A percentile compares a stretch with the other conserved stretches of the same genome.
phyloP scores from a whole-genome alignment of 2,888 invertebrate genomes.

The Synanthedon formicaeformis region DNA sequence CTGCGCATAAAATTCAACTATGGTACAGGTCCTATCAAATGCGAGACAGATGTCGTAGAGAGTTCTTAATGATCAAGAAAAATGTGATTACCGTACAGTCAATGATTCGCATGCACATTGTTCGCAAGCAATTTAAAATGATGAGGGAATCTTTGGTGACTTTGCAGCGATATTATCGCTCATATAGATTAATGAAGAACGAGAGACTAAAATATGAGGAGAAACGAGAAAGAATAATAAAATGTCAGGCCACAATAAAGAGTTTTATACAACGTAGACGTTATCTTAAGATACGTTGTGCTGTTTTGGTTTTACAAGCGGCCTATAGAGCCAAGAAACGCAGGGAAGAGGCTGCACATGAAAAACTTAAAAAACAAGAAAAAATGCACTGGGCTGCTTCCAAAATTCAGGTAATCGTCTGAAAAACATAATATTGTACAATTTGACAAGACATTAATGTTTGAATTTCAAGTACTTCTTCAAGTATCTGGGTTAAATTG shows the following conservation, averaged over 20 bases:
- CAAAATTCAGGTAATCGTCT: conserved; percentile 77
- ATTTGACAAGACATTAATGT: not conserved
- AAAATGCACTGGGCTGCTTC: conserved; percentile 65
- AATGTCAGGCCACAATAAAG: conserved; percentile 30
- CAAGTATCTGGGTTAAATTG: too few relatives aligned
- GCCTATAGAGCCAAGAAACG: conserved; percentile 39
- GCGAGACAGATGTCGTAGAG: conserved; percentile 25
- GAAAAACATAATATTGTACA: not conserved
- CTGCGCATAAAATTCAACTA: conserved; percentile 42
- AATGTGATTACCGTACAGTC: conserved; percentile 41
- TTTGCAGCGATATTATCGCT: conserved; percentile 52
- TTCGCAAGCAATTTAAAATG: conserved; percentile 24
- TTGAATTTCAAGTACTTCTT: too few relatives aligned
- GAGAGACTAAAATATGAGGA: conserved; percentile 14
- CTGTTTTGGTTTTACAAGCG: conserved; percentile 40
- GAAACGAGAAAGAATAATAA: conserved; percentile 14
- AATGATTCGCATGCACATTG: conserved; percentile 33
- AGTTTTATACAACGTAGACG: conserved; percentile 29
- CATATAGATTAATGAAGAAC: conserved; percentile 21
- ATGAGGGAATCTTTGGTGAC: conserved; percentile 24
- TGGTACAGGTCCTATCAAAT: conserved; percentile 38
- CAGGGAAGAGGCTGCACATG: conserved; percentile 7
- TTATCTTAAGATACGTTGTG: conserved; percentile 27
- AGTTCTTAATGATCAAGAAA: conserved; percentile 28
- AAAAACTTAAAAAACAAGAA: conserved; percentile 34